Conservation (phyloP, 2,888 invertebrate genomes). For the Mimumesa dahlbomi region DNA sequence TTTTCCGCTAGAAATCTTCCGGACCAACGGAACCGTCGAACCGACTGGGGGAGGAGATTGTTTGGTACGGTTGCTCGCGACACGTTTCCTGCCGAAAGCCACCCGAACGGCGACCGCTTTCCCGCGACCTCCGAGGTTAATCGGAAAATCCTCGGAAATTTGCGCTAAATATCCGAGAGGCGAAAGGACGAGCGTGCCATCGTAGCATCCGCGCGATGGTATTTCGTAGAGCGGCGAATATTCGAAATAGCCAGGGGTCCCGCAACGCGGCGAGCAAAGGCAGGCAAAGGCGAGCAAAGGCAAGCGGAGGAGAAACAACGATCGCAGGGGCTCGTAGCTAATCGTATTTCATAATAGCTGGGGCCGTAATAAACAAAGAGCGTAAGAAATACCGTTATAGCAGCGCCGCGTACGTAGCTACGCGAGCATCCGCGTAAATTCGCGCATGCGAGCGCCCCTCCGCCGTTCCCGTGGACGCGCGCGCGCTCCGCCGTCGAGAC, state of each 20-base stretch:
- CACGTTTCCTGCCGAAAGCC: no score
- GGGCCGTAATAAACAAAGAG: slow-evolving; percentile 73
- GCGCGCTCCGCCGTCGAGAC: background rate
- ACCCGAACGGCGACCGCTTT: no score
- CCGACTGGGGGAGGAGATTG: no score
- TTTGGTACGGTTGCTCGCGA: no score
- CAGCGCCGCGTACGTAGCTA: slow-evolving; percentile 17
- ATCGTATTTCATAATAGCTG: slow-evolving; percentile 76
- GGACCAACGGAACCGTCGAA: no score
- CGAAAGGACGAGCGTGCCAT: slow-evolving; percentile 14
- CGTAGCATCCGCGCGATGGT: slow-evolving; percentile 42
- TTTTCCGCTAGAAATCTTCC: no score
- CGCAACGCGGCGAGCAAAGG: slow-evolving; percentile 6
- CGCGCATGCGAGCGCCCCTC: background rate
- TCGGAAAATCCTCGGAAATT: no score
- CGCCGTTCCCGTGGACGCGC: background rate
- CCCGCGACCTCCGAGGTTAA: no score
- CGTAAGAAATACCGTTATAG: slow-evolving; percentile 75
- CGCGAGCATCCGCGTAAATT: slow-evolving; percentile 19
- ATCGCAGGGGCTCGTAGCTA: slow-evolving; percentile 60
- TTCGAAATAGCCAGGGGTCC: slow-evolving; percentile 39
- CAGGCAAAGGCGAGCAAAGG: slow-evolving; percentile 10
- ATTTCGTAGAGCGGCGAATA: slow-evolving; percentile 52
- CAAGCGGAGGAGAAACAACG: background rate
- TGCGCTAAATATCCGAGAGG: no score